These are phyloP conservation scores for Pangasius larnaudii DNA, from an alignment of 2,797 vertebrate species.

Conservation along the genomic window DNA sequence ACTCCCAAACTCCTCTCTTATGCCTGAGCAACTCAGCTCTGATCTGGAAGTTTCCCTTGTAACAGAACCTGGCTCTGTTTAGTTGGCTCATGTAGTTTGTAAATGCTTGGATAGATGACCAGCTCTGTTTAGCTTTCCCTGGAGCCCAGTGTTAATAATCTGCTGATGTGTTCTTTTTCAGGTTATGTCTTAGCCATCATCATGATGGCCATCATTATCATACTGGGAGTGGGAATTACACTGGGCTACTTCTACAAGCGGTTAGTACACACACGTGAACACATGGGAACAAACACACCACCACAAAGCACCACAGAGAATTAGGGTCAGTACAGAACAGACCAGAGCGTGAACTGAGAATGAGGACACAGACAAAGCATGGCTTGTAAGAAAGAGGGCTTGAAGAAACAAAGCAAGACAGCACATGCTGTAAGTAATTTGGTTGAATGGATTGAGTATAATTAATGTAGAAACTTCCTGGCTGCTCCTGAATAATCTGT, in stretches of 20 bases:
- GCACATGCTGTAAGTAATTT: neutral
- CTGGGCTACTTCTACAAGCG: conserved; percentile 81
- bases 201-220: conserved; percentile 79
- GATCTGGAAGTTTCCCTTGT: neutral
- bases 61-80: neutral
- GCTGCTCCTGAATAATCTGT: neutral
- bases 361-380: neutral
- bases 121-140: neutral
- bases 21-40: neutral
- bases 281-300: neutral
- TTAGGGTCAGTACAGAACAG: neutral
- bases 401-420: neutral
- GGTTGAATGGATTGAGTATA: neutral
- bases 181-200: conserved; percentile 74
- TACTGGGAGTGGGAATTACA: conserved; percentile 78
- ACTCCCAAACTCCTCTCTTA: neutral
- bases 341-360: neutral
- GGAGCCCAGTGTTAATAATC: neutral
- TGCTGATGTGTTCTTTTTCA: conserved; percentile 55
- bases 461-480: neutral
- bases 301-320: neutral
- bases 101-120: neutral
- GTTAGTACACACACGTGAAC: conserved; percentile 64
- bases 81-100: neutral
- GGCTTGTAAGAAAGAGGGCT: neutral